Evolutionary conservation across 92 coral and sea anemone genomes (phyloP), one percentile per base, ranked within the genome.

Genomic region (Meandrina meandrites): DNA sequence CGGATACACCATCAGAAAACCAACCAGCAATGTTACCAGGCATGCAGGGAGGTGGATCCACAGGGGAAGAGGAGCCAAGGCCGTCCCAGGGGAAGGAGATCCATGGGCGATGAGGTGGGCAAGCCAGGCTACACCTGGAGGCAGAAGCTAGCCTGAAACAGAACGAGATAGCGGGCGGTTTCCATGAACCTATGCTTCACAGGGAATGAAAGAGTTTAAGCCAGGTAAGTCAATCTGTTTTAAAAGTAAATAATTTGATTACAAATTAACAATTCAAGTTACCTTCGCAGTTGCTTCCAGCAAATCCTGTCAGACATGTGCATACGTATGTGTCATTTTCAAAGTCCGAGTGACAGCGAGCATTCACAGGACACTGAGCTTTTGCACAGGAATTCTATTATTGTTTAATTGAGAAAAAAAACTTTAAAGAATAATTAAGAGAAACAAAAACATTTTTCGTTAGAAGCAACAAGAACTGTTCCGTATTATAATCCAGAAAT

Each of bases 381-480:
- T 15, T 69, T 28, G 6, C 51, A 51, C 86, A 83, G 28, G 86
- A 68, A 83, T 83, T 83, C 86, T 83, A n/a, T 69, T 13, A 6
- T 10, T 17, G 27, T 28, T 28, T 40, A 40, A 40, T 2, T 40
- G 6, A 40, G 45, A 40, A 40, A 40, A 40, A 40, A 40, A 2
- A 2, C 45, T 40, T 40, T 40, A 2, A 40, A 40, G 45, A 40
- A 40, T 6, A 40, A 40, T 6, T 40, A 40, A 40, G 2, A 12
- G 16, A 37, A 30, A 30, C 30, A 69, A 30, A 21, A 69, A 22
- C 22, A 22, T 60, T 1, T 21, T 60, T n/a, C n/a, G 22, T 56
- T 6, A 60, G 19, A 4, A 40, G 45, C 6, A 40, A 40, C n/a
- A 40, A 40, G 6, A 40, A 40, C 45, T 40, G 45, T 2, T 40